These are phyloP conservation scores for Dichetophora obliterata DNA, from an alignment of 2,888 invertebrate genomes.

Conservation along the genomic window DNA sequence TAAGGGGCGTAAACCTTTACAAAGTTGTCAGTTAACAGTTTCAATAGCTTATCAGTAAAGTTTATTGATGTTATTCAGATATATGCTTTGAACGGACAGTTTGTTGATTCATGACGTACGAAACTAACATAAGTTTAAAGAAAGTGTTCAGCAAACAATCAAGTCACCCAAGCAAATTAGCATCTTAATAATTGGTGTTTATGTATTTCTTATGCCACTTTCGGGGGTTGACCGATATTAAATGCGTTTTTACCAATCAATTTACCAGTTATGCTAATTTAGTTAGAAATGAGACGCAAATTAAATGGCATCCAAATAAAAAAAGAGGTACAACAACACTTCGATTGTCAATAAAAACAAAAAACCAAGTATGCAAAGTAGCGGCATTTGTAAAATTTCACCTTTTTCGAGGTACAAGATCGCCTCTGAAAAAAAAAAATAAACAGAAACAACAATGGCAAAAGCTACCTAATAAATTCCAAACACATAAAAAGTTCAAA, in stretches of 20 bases:
- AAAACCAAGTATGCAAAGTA: constrained; percentile 1
- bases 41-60: neutral
- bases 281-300: constrained; percentile 1
- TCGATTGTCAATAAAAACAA: neutral
- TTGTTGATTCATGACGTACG: neutral
- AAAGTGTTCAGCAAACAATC: neutral
- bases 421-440: neutral
- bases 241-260: neutral
- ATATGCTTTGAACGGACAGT: neutral
- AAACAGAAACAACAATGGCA: neutral
- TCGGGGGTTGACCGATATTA: neutral
- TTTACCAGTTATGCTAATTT: neutral
- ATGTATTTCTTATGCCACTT: neutral
- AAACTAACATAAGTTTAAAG: neutral
- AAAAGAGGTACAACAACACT: neutral
- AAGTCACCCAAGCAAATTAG: neutral
- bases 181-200: neutral
- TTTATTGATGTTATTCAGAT: neutral
- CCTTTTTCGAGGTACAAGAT: constrained; percentile 2
- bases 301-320: neutral
- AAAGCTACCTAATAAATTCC: neutral
- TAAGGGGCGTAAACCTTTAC: neutral
- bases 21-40: neutral
- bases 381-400: constrained; percentile 3
- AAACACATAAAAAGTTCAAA: neutral